Conservation (phyloP, 2,888 invertebrate genomes). For the Hypselothyrea guttata region DNA sequence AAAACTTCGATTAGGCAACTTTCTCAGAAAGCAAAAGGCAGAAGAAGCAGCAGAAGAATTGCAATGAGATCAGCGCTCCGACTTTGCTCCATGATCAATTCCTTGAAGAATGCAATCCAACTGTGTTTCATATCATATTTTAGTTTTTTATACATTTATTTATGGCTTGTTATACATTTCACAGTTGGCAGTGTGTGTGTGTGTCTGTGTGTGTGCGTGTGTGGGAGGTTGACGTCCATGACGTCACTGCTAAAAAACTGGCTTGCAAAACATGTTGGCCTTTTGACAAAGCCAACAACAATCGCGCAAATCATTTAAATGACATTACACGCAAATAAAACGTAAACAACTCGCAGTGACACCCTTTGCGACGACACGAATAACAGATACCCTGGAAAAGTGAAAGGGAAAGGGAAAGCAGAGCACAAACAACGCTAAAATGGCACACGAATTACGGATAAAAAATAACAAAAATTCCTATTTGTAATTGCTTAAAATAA, state of each 20-base stretch:
- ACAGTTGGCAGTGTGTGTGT: conserved; percentile 34
- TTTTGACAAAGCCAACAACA: conserved; percentile 59
- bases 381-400: conserved; percentile 26
- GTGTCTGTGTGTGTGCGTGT: conserved; percentile 23
- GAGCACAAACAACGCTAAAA: too few relatives aligned
- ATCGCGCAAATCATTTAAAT: conserved; percentile 72
- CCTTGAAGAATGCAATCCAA: conserved; percentile 30
- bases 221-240: conserved; percentile 65
- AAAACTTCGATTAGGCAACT: conserved; percentile 38
- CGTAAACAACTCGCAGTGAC: conserved; percentile 41
- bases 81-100: conserved; percentile 37
- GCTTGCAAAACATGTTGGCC: conserved; percentile 70
- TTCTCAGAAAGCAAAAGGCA: conserved; percentile 19
- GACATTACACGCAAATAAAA: conserved; percentile 74
- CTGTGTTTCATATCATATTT: conserved; percentile 35
- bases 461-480: too few relatives aligned
- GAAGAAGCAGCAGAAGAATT: conserved; percentile 27
- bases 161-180: conserved; percentile 63
- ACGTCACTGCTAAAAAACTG: conserved; percentile 61
- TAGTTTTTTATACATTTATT: conserved; percentile 40
- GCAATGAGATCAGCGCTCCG: conserved; percentile 67
- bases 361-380: neutral
- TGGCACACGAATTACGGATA: too few relatives aligned
- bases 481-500: too few relatives aligned
- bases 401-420: neutral